These are phyloP conservation scores for Drosophila prosaltans DNA, from an alignment of 1,140 invertebrate species.

Conservation along the genomic window DNA sequence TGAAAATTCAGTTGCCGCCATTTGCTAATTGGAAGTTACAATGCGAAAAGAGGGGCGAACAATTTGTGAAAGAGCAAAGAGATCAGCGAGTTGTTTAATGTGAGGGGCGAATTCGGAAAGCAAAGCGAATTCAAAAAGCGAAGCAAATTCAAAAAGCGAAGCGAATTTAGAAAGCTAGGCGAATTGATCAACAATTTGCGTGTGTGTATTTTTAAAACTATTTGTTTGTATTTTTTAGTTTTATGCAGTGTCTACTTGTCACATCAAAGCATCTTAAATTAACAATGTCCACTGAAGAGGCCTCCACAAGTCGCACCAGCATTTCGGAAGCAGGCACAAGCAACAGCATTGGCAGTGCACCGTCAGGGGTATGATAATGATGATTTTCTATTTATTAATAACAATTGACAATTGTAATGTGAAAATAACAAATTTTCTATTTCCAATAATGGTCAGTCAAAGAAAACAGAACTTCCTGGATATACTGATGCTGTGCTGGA, in stretches of 20 bases:
- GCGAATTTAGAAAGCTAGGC: neutral
- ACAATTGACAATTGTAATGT: neutral
- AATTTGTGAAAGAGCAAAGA: no score
- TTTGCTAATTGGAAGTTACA: no score
- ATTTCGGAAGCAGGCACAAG: neutral
- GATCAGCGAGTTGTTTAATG: neutral
- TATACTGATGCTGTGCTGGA: conserved; percentile 52
- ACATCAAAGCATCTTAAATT: neutral
- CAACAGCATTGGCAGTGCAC: neutral
- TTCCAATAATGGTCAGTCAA: conserved; percentile 32
- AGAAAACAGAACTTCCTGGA: conserved; percentile 62
- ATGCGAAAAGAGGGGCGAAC: no score
- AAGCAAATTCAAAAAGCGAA: no score
- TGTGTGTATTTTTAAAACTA: neutral
- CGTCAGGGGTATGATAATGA: neutral
- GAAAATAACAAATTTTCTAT: neutral
- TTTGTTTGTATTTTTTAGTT: neutral
- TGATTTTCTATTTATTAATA: neutral
- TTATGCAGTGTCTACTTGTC: no score
- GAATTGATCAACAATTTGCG: neutral
- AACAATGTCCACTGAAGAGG: neutral
- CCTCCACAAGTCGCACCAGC: neutral
- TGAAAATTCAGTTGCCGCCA: no score
- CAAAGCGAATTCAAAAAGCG: neutral
- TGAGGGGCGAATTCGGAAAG: neutral